These are phyloP conservation scores for Pipistrellus pipistrellus DNA, from an alignment of 2,797 vertebrate genomes.

Conservation along the genomic window DNA sequence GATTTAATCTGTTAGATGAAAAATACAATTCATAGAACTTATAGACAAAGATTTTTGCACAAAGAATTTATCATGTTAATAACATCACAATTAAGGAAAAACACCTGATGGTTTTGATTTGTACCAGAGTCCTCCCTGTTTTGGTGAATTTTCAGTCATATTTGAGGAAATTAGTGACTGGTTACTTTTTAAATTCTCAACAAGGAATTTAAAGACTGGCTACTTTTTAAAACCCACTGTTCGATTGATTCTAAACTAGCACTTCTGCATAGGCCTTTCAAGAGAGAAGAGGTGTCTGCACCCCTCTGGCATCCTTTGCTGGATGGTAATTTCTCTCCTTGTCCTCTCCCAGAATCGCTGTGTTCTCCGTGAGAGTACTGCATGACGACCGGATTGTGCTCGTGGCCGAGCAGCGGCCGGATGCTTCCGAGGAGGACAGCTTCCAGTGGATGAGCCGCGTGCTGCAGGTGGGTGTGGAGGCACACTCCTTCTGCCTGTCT, in stretches of 20 bases:
- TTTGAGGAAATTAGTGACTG: background rate
- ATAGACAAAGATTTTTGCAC: background rate
- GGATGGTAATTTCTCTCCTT: constrained; percentile 54
- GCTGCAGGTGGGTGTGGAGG: constrained; percentile 91
- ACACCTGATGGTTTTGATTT: background rate
- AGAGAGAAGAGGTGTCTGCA: background rate
- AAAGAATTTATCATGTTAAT: background rate
- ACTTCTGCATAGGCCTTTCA: no score
- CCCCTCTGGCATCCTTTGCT: rapidly evolving
- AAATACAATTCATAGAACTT: background rate
- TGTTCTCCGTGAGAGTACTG: constrained; percentile 96
- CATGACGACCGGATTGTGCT: constrained; percentile 97
- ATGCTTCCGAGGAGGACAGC: constrained; percentile 98
- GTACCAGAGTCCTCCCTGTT: background rate
- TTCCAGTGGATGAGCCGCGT: constrained; percentile 99
- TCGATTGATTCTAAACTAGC: background rate
- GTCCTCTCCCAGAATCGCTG: constrained; percentile 93
- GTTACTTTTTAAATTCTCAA: background rate
- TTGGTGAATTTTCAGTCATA: background rate
- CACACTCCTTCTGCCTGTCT: background rate
- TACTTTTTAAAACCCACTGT: no score
- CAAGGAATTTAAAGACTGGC: background rate
- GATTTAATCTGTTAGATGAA: background rate
- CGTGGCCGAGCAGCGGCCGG: constrained; percentile 97
- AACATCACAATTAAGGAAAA: background rate